Evolutionary conservation across 2,888 invertebrate species (phyloP).

Genomic region (Thereva unica): DNA sequence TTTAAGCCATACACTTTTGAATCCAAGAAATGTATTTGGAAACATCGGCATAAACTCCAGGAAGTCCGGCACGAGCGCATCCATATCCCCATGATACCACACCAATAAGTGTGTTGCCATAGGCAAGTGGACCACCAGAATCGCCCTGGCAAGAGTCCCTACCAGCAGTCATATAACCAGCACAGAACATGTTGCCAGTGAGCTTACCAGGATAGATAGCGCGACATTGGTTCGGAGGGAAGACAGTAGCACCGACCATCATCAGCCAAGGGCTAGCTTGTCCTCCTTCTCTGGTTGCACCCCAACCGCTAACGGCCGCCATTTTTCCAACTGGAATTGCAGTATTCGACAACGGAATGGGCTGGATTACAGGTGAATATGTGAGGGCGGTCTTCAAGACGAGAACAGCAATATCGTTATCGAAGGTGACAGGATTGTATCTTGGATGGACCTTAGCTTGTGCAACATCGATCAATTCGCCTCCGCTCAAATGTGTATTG

Average conservation of each 20-base stretch:
- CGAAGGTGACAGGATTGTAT: conserved; percentile 50
- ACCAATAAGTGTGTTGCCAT: background rate
- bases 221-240: conserved; percentile 55
- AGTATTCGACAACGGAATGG: conserved; percentile 49
- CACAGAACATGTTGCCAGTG: conserved; percentile 40
- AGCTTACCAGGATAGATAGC: conserved; percentile 39
- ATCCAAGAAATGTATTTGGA: too few species aligned
- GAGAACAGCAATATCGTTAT: conserved; percentile 61
- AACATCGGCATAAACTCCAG: conserved; percentile 9
- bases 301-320: conserved; percentile 39
- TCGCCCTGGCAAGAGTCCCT: conserved; percentile 42
- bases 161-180: conserved; percentile 33
- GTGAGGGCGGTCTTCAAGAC: conserved; percentile 57
- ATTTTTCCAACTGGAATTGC: conserved; percentile 34
- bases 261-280: conserved; percentile 51
- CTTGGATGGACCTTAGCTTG: background rate
- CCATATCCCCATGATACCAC: conserved; percentile 20
- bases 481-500: conserved; percentile 45
- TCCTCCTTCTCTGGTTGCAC: conserved; percentile 42
- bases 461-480: background rate
- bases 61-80: conserved; percentile 10
- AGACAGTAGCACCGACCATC: conserved; percentile 58
- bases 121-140: conserved; percentile 40
- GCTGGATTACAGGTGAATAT: conserved; percentile 53
- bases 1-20: too few species aligned